Evolutionary conservation across 2,888 invertebrate genomes (phyloP), one percentile per base, ranked within the genome.

Genomic region (Cynaeus angustus): DNA sequence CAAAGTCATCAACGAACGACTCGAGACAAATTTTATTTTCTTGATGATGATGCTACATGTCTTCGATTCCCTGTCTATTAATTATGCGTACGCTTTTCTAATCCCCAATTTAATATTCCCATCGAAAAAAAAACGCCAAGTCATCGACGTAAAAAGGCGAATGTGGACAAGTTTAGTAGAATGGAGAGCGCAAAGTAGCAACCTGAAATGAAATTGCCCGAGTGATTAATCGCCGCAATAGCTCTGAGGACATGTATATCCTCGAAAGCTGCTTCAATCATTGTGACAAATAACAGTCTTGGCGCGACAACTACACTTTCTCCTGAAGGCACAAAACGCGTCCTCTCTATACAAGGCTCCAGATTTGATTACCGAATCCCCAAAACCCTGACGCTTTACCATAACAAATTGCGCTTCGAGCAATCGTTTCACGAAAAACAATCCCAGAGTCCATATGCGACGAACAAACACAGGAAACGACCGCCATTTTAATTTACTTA

Each of bases 171-270:
- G 41, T 56, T 58, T 56, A 66, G 58, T 41, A 13, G 48, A 48
- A 59, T 66, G 61, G 66, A 55, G 70, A 56, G 70, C 66, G 67
- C 55, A 75, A 76, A 75, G 75, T 76, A 73, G 78, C 75, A 77
- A 78, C 76, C 79, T 76, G 78, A 81, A 82, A 82, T 82, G 81
- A 81, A 83, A 83, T 81, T 82, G 82, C 80, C 76, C 71, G 77
- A 76, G 81, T 83, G 82, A 83, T 83, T 82, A 83, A 84, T 83
- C 80, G 82, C 78, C 72, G 83, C 82, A 83, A 83, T 83, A 83
- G 83, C 81, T 81, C 76, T 77, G 82, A 81, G 83, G 82, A 83
- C 83, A 82, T 83, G 83, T 83, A 84, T 81, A 83, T 82, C 80
- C 82, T 74, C 78, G 78, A 78, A 80, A 82, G 83, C 82, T 78